These are phyloP conservation scores for Melinaea menophilus DNA, from an alignment of 2,888 invertebrate genomes.

Conservation along the genomic window DNA sequence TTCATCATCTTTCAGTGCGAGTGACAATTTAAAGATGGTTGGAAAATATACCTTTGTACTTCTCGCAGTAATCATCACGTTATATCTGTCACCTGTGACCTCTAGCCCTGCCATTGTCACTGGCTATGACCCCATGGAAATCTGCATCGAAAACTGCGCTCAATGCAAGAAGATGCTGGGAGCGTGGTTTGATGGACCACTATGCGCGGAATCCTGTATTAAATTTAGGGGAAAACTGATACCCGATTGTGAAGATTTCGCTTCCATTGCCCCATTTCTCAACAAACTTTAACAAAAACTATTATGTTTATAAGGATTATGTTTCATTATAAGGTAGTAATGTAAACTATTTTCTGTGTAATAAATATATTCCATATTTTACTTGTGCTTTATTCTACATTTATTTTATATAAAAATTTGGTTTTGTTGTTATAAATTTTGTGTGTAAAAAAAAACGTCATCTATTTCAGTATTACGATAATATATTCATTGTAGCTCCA, in stretches of 20 bases:
- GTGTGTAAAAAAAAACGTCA: no score
- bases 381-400: no score
- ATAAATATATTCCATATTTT: no score
- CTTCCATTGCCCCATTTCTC: constrained; percentile 88
- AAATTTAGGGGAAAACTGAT: constrained; percentile 89
- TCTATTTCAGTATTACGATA: no score
- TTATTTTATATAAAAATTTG: no score
- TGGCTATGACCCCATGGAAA: constrained; percentile 79
- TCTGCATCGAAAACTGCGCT: constrained; percentile 91
- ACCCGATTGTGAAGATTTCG: constrained; percentile 90
- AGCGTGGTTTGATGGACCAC: constrained; percentile 89
- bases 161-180: constrained; percentile 94
- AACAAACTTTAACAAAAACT: constrained; percentile 53
- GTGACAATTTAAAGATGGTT: constrained; percentile 8
- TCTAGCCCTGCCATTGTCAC: constrained; percentile 30
- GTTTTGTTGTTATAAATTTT: no score
- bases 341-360: no score
- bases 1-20: not conserved
- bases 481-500: no score
- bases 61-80: not conserved
- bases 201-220: constrained; percentile 90
- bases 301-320: no score
- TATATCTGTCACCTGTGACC: not conserved
- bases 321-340: no score
- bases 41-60: constrained; percentile 10